A percentile compares a stretch with the other conserved stretches of the same genome.
phyloP scores from a whole-genome alignment of 2,113 vertebrate species.

The Abramis brama region DNA sequence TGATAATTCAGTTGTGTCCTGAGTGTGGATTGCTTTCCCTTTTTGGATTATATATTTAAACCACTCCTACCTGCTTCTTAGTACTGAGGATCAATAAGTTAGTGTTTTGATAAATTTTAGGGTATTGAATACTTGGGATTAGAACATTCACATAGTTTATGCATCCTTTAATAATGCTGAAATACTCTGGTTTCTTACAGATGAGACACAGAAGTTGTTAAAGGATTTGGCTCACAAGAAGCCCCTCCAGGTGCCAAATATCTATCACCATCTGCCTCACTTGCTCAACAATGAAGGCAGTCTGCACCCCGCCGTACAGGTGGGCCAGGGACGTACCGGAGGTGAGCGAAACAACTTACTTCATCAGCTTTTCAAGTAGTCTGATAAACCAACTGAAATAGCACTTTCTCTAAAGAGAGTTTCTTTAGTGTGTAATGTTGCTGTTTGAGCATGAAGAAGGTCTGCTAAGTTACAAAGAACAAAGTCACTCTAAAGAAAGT shows the following conservation, averaged over 20 bases:
- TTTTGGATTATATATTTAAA: background rate
- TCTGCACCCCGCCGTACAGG: slow-evolving; percentile 93
- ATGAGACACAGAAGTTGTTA: slow-evolving; percentile 92
- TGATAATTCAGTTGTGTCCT: background rate
- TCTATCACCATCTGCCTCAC: slow-evolving; percentile 98
- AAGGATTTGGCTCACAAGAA: slow-evolving; percentile 92
- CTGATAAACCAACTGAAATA: background rate
- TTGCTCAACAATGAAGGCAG: slow-evolving; percentile 95
- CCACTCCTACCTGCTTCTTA: background rate
- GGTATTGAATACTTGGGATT: background rate
- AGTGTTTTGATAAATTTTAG: background rate
- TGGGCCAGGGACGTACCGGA: slow-evolving; percentile 91
- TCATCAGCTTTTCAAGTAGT: background rate
- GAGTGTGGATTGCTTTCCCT: background rate
- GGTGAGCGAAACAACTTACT: slow-evolving; percentile 74
- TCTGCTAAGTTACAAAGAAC: too few relatives aligned
- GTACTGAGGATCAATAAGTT: background rate
- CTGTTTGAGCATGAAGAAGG: too few relatives aligned
- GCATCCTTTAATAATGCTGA: background rate
- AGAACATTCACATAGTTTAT: background rate
- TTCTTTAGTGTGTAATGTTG: too few relatives aligned
- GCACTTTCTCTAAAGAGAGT: background rate
- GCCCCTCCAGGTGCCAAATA: slow-evolving; percentile 96
- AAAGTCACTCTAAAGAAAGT: too few relatives aligned
- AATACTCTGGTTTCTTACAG: slow-evolving; percentile 71